Base-by-base conservation (phyloP, 2,888 invertebrate genomes). In the Tineola bisselliella region DNA sequence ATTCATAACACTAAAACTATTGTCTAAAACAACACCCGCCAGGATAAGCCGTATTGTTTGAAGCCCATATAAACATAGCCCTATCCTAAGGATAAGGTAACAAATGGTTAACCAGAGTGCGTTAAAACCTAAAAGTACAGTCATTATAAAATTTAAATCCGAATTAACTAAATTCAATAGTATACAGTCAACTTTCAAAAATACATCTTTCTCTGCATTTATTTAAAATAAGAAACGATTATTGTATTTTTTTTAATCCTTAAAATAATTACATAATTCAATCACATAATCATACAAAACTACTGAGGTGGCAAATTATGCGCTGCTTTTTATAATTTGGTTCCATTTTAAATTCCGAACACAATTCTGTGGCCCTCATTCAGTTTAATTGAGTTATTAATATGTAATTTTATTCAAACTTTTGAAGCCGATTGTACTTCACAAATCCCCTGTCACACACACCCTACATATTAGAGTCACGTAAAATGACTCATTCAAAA, bases 381-480 rank as follows among this genome's bases (percentile, higher is more conserved):
- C n/a, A 44, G 8, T 15, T 13, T 44, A 44, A 44, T 15, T 44
- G 13, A 15, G 44, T n/a, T 15, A 44, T n/a, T 44, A 44, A n/a
- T 13, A 6, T 38, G 38, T 38, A 38, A 38, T 38, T 38, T 38
- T 38, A 38, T 38, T 38, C 73, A 70, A 71, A 71, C 31, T 30
- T 30, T 15, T 33, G 15, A 25, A 74, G 75, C 68, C 70, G 72
- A 74, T 68, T 70, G 75, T 81, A 77, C 75, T 67, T 69, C 11
- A 12, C 48, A 69, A 69, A 70, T 69, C 70, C 69, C 70, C 66
- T 72, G 74, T 75, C 73, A 70, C 73, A 74, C 74, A 72, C 73
- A 72, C 71, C 68, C 68, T 17, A 31, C 67, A 69, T 66, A 79
- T 75, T 77, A 79, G 77, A 75, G 73, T 80, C 81, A 80, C 80